These are phyloP conservation scores for Sipha maydis DNA, from an alignment of 2,888 invertebrate genomes.

Conservation along the genomic window DNA sequence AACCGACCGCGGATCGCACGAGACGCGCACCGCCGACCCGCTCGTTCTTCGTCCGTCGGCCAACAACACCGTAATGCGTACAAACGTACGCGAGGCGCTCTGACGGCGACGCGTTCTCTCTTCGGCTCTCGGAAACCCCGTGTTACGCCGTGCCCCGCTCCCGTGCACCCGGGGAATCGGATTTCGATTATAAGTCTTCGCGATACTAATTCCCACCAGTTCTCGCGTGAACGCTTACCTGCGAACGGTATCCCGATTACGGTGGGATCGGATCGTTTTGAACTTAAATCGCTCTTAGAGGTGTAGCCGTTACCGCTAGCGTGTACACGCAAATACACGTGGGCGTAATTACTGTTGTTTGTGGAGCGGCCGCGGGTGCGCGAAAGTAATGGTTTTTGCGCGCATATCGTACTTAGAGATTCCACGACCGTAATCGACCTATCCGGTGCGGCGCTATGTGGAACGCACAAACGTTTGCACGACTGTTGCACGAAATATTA, in stretches of 20 bases:
- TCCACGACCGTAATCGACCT: too few species aligned
- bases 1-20: too few species aligned
- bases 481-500: too few species aligned
- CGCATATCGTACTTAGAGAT: background rate
- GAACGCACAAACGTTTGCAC: too few species aligned
- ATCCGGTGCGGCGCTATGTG: too few species aligned
- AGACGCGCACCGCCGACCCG: too few species aligned
- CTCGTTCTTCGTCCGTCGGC: too few species aligned
- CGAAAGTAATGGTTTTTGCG: background rate
- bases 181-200: conserved; percentile 51
- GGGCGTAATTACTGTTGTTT: too few species aligned
- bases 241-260: conserved; percentile 25
- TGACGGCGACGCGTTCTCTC: background rate
- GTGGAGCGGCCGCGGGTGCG: too few species aligned
- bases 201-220: conserved; percentile 31
- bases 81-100: too few species aligned
- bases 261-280: conserved; percentile 27
- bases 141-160: background rate
- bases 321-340: background rate
- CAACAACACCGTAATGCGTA: too few species aligned
- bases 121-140: background rate
- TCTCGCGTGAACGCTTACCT: conserved; percentile 3
- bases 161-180: conserved; percentile 30
- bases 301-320: background rate
- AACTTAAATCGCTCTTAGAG: conserved; percentile 46